Percentiles rank a stretch among this genome's conserved stretches.
Conservation (phyloP, 2,797 vertebrate species). For the Salmo trutta region DNA sequence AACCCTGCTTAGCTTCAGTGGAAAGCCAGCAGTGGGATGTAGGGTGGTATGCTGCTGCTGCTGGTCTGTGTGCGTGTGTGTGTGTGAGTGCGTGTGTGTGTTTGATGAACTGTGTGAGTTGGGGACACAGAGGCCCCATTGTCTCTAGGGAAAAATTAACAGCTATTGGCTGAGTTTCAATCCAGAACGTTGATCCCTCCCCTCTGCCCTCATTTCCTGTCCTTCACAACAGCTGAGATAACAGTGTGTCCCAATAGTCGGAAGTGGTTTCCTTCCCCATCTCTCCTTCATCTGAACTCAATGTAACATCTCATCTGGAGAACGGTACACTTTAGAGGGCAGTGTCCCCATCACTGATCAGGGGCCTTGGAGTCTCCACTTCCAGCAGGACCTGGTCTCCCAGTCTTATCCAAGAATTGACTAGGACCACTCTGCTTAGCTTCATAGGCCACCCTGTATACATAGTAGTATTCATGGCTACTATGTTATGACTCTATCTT, state of each 20-base stretch:
- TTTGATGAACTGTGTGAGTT: constrained; percentile 2
- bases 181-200: constrained; percentile 5
- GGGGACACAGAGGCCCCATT: constrained; percentile 28
- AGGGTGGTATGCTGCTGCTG: background rate
- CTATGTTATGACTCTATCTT: background rate
- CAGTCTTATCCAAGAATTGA: background rate
- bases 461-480: background rate
- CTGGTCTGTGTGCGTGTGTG: background rate
- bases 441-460: background rate
- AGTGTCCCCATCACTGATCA: background rate
- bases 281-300: background rate
- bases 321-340: background rate
- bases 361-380: background rate
- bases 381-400: background rate
- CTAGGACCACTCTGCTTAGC: background rate
- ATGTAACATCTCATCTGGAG: background rate
- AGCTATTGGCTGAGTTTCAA: constrained; percentile 14
- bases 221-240: background rate
- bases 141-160: constrained; percentile 19
- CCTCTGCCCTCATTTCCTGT: background rate
- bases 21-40: no score
- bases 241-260: background rate
- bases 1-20: no score
- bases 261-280: background rate
- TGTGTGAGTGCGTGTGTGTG: background rate